phyloP scores from a whole-genome alignment of 1,140 invertebrate species.

The Philaenus spumarius region DNA sequence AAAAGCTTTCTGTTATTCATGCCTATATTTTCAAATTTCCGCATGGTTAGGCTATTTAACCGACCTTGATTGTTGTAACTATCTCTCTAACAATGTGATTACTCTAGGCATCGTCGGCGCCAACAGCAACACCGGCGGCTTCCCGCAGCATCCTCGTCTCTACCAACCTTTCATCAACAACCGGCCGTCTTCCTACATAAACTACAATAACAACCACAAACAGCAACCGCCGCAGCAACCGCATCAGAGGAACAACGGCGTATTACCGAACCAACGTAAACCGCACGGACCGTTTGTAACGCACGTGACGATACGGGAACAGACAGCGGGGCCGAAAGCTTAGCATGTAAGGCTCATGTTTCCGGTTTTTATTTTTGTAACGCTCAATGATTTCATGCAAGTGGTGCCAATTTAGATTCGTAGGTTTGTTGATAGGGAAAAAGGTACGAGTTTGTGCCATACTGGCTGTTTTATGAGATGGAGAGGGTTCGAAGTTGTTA shows the following conservation, averaged over 20 bases:
- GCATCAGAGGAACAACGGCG: slow-evolving; percentile 35
- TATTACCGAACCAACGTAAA: slow-evolving; percentile 35
- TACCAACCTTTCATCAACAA: slow-evolving; percentile 28
- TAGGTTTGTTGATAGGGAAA: no score
- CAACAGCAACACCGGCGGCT: not conserved
- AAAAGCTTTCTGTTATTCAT: no score
- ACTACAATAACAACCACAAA: slow-evolving; percentile 16
- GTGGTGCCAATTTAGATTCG: no score
- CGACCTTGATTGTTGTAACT: no score
- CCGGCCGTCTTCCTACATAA: slow-evolving; percentile 33
- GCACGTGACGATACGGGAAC: slow-evolving; percentile 45
- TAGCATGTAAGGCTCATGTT: not conserved
- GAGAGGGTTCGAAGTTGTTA: no score
- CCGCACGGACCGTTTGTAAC: slow-evolving; percentile 50
- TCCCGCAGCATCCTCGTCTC: slow-evolving; percentile 25
- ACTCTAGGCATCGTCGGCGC: not conserved
- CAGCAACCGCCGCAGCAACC: slow-evolving; percentile 16
- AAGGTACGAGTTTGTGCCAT: no score
- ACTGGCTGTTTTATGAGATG: no score
- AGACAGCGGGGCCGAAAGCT: slow-evolving; percentile 21
- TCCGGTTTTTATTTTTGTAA: no score
- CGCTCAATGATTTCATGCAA: no score
- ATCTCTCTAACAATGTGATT: no score
- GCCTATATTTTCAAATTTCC: no score
- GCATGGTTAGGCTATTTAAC: no score